These are phyloP conservation scores for Platanista minor DNA, from an alignment of 2,113 vertebrate species.

Conservation along the genomic window DNA sequence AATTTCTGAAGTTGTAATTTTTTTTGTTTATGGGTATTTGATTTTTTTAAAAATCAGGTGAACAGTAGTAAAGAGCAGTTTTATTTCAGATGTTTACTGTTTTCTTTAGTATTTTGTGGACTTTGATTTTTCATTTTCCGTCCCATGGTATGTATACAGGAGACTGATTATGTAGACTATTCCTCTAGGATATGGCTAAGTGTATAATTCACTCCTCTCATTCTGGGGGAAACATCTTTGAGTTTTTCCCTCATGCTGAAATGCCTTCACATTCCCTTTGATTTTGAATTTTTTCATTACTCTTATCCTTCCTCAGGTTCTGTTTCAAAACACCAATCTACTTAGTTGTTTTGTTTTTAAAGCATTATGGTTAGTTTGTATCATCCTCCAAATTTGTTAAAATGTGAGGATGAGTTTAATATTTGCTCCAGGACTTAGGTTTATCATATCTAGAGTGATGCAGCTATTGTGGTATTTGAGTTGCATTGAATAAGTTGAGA, in stretches of 20 bases:
- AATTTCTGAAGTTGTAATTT: constrained; percentile 29
- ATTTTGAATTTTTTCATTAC: constrained; percentile 59
- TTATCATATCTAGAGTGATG: constrained; percentile 21
- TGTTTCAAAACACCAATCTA: constrained; percentile 56
- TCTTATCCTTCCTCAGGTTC: constrained; percentile 35
- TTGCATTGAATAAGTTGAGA: constrained; percentile 12
- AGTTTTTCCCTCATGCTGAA: constrained; percentile 49
- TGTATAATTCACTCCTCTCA: constrained; percentile 46
- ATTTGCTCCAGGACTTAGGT: not conserved
- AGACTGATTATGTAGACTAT: constrained; percentile 40
- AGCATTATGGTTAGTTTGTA: constrained; percentile 36
- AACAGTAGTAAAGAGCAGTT: not conserved
- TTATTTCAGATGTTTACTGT: constrained; percentile 43
- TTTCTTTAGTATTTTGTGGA: constrained; percentile 34
- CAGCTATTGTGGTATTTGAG: constrained; percentile 28
- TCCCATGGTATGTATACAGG: not conserved
- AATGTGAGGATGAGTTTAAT: constrained; percentile 40
- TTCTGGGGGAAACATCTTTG: constrained; percentile 38
- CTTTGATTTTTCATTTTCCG: constrained; percentile 45
- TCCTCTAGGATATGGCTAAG: constrained; percentile 43
- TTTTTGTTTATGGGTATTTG: constrained; percentile 30
- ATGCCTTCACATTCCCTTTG: constrained; percentile 48
- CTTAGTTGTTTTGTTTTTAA: not conserved
- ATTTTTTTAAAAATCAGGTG: not conserved
- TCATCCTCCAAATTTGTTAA: constrained; percentile 45